A percentile compares a stretch with the other conserved stretches of the same genome.
Conservation (phyloP, 2,113 vertebrate genomes). For the Pampusana beccarii region DNA sequence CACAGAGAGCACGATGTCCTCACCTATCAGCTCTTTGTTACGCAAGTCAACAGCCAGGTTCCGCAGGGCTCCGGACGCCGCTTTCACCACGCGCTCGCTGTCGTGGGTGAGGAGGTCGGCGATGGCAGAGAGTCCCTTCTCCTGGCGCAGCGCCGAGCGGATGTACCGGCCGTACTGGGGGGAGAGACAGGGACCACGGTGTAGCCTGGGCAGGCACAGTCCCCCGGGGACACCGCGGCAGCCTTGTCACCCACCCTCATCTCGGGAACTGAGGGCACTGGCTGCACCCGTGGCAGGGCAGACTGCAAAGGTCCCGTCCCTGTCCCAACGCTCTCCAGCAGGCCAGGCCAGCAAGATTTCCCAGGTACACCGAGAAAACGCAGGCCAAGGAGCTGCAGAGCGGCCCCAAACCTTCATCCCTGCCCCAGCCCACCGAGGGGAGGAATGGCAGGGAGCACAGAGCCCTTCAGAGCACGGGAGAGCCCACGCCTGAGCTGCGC, state of each 20-base stretch:
- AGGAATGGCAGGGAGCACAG: background rate
- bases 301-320: background rate
- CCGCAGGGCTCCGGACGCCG: constrained; percentile 91
- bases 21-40: constrained; percentile 92
- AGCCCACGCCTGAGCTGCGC: background rate
- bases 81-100: constrained; percentile 91
- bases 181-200: background rate
- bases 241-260: background rate
- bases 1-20: accelerated
- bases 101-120: constrained; percentile 87
- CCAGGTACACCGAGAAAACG: background rate
- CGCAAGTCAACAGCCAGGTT: constrained; percentile 92
- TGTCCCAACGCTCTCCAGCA: background rate
- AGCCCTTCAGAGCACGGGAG: background rate
- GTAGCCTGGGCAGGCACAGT: background rate
- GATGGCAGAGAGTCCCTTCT: constrained; percentile 90
- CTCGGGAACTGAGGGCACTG: accelerated
- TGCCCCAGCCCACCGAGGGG: background rate
- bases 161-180: constrained; percentile 89
- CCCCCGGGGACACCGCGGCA: accelerated
- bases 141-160: constrained; percentile 86
- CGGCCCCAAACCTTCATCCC: background rate
- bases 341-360: background rate
- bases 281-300: background rate
- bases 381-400: background rate